These are phyloP conservation scores for Pomacea canaliculata DNA, from an alignment of 2,888 invertebrate genomes.

Conservation along the genomic window DNA sequence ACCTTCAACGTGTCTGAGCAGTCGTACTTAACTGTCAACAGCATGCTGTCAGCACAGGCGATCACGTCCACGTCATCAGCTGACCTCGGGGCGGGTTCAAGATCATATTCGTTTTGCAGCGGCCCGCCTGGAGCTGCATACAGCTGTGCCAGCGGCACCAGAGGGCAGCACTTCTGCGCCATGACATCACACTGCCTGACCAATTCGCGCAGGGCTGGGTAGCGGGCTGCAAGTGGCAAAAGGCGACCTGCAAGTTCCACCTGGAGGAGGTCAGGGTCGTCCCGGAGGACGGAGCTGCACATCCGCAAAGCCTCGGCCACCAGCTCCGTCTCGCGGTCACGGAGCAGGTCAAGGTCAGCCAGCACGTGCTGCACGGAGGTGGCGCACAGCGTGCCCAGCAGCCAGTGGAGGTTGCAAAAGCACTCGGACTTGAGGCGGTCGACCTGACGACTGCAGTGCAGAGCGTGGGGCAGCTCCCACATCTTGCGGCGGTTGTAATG, in stretches of 20 bases:
- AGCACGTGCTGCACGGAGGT: constrained; percentile 91
- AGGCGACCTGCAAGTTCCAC: constrained; percentile 92
- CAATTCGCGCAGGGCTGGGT: constrained; percentile 43
- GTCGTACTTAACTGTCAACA: constrained; percentile 55
- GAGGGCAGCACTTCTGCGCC: constrained; percentile 48
- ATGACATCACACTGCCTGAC: constrained; percentile 57
- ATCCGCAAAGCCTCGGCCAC: constrained; percentile 93
- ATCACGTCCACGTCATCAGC: constrained; percentile 55
- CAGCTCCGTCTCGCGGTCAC: constrained; percentile 84
- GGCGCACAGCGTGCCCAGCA: constrained; percentile 92
- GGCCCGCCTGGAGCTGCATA: constrained; percentile 63
- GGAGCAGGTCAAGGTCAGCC: constrained; percentile 79
- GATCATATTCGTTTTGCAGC: constrained; percentile 59
- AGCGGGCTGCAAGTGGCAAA: constrained; percentile 83
- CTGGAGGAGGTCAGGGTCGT: constrained; percentile 92
- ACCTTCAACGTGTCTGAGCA: constrained; percentile 45
- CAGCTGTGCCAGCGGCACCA: constrained; percentile 61
- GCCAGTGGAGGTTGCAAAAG: constrained; percentile 95
- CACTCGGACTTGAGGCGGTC: constrained; percentile 91
- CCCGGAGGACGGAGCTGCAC: constrained; percentile 90
- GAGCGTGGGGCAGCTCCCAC: constrained; percentile 59
- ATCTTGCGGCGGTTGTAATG: constrained; percentile 62
- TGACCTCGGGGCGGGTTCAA: constrained; percentile 42
- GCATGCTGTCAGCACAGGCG: constrained; percentile 52
- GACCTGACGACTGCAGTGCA: constrained; percentile 71